A percentile compares a stretch with the other conserved stretches of the same genome.
These are phyloP conservation scores for Mus musculus DNA, from an alignment of 2,113 vertebrate species.

Conservation along the genomic window DNA sequence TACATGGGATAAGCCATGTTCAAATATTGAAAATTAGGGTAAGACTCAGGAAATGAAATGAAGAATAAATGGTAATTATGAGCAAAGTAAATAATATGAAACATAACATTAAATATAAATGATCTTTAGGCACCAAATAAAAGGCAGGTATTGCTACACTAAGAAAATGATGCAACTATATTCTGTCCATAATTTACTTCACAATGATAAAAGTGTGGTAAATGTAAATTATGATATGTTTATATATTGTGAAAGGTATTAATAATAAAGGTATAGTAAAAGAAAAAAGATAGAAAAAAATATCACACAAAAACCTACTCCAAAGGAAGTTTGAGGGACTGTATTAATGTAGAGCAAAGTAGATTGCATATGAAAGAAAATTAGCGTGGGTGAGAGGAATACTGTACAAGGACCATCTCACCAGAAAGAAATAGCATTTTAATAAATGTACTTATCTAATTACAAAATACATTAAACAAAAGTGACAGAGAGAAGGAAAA, in stretches of 20 bases:
- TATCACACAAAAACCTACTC: not conserved
- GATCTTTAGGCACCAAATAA: not conserved
- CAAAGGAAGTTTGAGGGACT: not conserved
- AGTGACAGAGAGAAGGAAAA: not conserved
- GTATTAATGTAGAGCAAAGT: not conserved
- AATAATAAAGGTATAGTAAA: not conserved
- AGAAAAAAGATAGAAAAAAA: not conserved
- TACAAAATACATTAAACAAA: not conserved
- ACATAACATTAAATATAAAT: not conserved
- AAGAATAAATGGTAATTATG: not conserved
- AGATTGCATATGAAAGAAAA: not conserved
- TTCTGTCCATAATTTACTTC: not conserved
- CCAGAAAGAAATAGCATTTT: not conserved
- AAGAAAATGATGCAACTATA: not conserved
- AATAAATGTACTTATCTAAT: not conserved
- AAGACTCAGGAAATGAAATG: not conserved
- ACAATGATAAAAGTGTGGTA: not conserved
- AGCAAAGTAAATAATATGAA: not conserved
- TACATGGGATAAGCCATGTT: not conserved
- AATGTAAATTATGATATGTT: not conserved
- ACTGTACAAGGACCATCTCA: not conserved
- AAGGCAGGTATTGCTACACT: not conserved
- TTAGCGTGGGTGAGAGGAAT: not conserved
- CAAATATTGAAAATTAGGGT: not conserved
- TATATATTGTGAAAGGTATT: not conserved